A percentile compares a stretch with the other conserved stretches of the same genome.
These are phyloP conservation scores for Iguana delicatissima DNA, from an alignment of 2,797 vertebrate genomes.

Conservation along the genomic window DNA sequence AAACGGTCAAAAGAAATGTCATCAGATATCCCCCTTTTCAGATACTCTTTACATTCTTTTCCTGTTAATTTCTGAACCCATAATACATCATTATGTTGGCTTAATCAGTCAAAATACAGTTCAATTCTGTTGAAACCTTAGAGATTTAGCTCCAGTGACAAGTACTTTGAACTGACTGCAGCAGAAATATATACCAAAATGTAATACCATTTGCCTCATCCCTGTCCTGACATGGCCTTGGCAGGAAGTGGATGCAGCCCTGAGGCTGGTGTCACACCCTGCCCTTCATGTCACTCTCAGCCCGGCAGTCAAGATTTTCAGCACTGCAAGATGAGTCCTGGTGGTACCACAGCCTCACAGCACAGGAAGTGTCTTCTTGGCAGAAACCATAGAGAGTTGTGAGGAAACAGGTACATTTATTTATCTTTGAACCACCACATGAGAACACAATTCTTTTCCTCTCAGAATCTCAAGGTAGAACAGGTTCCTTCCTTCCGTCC, in stretches of 20 bases:
- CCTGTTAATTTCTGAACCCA: slow-evolving; percentile 2
- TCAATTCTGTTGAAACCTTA: slow-evolving; percentile 57
- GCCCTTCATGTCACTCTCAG: slow-evolving; percentile 47
- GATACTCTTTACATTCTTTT: slow-evolving; percentile 40
- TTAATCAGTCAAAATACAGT: slow-evolving; percentile 55
- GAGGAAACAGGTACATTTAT: background rate
- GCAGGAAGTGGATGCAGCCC: slow-evolving; percentile 48
- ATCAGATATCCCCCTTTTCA: slow-evolving; percentile 22
- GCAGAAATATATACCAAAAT: slow-evolving; percentile 60
- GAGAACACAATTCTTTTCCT: accelerated
- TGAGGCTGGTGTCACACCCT: slow-evolving; percentile 27
- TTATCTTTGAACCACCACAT: accelerated
- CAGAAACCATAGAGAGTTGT: background rate
- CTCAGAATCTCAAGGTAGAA: slow-evolving; percentile 43
- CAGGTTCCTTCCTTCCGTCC: slow-evolving; percentile 33
- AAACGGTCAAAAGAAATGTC: slow-evolving; percentile 55
- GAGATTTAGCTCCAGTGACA: slow-evolving; percentile 61
- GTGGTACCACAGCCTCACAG: slow-evolving; percentile 11
- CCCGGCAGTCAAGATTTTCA: slow-evolving; percentile 46
- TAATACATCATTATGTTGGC: slow-evolving; percentile 47
- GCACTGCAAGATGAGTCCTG: background rate
- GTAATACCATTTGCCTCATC: slow-evolving; percentile 44
- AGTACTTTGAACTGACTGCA: slow-evolving; percentile 50
- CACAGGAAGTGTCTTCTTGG: background rate
- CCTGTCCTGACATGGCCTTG: slow-evolving; percentile 40